These are phyloP conservation scores for Antennarius maculatus DNA, from an alignment of 2,797 vertebrate genomes.

Conservation along the genomic window DNA sequence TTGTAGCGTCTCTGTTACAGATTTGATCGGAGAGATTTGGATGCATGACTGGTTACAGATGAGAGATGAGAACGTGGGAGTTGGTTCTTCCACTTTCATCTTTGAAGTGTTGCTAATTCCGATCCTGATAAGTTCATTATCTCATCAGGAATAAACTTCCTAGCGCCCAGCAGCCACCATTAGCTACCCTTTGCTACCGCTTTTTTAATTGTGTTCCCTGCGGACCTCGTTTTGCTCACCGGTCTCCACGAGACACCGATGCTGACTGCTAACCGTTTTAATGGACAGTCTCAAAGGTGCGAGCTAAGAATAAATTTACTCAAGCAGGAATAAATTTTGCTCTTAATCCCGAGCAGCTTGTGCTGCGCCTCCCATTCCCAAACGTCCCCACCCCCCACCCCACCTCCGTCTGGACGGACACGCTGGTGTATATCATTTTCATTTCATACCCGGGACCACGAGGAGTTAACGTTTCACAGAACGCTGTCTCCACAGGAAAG, in stretches of 20 bases:
- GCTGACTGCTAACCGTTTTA: neutral
- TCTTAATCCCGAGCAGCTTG: neutral
- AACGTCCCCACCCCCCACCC: too few species aligned
- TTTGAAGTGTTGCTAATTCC: neutral
- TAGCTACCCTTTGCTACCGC: too few species aligned
- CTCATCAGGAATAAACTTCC: too few species aligned
- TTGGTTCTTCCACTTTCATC: neutral
- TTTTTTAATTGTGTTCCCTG: too few species aligned
- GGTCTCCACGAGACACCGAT: neutral
- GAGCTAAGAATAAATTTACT: neutral
- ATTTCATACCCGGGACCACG: neutral
- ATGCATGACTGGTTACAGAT: too few species aligned
- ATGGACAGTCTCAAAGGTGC: neutral
- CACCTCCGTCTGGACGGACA: neutral
- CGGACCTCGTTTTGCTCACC: too few species aligned
- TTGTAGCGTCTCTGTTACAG: too few species aligned
- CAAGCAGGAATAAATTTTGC: neutral
- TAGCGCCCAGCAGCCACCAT: too few species aligned
- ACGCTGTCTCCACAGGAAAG: slow-evolving; percentile 29
- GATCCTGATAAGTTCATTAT: neutral
- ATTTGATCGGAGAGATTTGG: too few species aligned
- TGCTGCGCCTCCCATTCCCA: neutral
- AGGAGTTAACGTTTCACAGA: slow-evolving; percentile 36
- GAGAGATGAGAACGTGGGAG: too few species aligned
- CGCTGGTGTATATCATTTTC: neutral